These are phyloP conservation scores for Drosophila hydei DNA, from an alignment of 1,140 invertebrate genomes.

Conservation along the genomic window DNA sequence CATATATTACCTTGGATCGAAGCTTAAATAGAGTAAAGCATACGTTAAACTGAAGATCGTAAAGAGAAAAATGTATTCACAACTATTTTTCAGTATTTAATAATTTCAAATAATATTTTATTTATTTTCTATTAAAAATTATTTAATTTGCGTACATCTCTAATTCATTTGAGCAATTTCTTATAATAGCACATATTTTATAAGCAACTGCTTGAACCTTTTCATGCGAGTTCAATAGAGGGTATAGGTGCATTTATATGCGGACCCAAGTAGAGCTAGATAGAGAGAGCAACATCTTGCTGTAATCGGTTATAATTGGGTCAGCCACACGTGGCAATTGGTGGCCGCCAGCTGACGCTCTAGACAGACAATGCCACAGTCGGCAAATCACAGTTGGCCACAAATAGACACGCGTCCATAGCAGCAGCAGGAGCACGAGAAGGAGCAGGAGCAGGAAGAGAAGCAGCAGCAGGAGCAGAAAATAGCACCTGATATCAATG, in stretches of 20 bases:
- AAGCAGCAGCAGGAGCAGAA: slow-evolving; percentile 15
- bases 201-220: no score
- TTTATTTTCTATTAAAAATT: no score
- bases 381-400: slow-evolving; percentile 76
- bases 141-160: no score
- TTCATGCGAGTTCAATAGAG: neutral
- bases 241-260: neutral
- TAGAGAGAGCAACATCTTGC: slow-evolving; percentile 20
- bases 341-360: slow-evolving; percentile 60
- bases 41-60: no score
- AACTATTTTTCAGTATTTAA: no score
- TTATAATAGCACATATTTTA: no score
- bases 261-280: neutral
- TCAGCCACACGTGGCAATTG: slow-evolving; percentile 62
- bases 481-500: slow-evolving; percentile 58
- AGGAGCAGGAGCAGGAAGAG: neutral
- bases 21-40: no score
- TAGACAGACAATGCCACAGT: slow-evolving; percentile 34
- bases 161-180: no score
- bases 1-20: no score
- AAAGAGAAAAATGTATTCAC: no score
- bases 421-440: slow-evolving; percentile 7
- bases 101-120: no score
- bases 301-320: slow-evolving; percentile 30
- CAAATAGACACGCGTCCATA: slow-evolving; percentile 66